These are phyloP conservation scores for Pseudomyrmex pallidus DNA, from an alignment of 1,140 invertebrate species.

Conservation along the genomic window DNA sequence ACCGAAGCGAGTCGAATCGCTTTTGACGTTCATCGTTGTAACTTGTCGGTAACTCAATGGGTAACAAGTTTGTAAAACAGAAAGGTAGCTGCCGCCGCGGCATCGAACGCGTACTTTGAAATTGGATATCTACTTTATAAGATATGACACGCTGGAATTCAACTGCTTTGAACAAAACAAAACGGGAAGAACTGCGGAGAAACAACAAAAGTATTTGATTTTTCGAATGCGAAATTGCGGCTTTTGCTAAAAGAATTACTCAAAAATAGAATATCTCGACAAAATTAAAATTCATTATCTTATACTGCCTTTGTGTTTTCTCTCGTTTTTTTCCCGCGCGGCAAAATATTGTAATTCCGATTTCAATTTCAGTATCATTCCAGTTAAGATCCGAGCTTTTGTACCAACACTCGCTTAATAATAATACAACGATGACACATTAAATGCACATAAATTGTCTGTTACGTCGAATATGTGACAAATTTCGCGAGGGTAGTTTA, in stretches of 20 bases:
- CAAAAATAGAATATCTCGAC: background rate
- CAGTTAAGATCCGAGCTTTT: background rate
- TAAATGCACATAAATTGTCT: background rate
- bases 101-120: conserved; percentile 13
- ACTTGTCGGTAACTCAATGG: conserved; percentile 46
- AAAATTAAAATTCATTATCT: background rate
- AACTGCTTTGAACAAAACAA: background rate
- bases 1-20: conserved; percentile 8
- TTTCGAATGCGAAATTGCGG: background rate
- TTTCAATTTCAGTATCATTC: background rate
- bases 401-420: background rate
- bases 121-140: conserved; percentile 48
- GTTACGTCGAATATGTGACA: background rate
- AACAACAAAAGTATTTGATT: background rate
- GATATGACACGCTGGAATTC: conserved; percentile 1
- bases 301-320: background rate
- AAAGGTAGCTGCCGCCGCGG: background rate
- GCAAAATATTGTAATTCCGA: background rate
- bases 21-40: conserved; percentile 42
- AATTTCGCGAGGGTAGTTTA: background rate
- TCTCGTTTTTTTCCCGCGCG: background rate
- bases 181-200: background rate
- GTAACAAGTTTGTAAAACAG: conserved; percentile 65
- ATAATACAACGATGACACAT: background rate
- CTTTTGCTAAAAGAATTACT: background rate